Conservation (phyloP, 2,113 vertebrate species). For the Macquaria ambigua region DNA sequence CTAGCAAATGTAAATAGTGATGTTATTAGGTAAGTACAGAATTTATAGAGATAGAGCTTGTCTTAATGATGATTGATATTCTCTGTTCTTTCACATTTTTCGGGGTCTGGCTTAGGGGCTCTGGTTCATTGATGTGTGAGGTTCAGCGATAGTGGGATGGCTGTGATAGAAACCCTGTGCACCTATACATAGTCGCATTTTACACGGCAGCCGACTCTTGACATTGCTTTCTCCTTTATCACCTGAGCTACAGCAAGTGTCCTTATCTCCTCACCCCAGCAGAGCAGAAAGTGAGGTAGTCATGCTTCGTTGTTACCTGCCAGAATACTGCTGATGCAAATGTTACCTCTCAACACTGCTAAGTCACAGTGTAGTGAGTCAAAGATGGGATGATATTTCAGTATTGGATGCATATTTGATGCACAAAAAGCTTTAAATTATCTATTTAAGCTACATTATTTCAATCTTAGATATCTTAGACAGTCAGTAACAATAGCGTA, state of each 20-base stretch:
- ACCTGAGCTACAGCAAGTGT: not conserved
- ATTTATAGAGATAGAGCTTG: not conserved
- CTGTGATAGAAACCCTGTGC: not conserved
- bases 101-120: not conserved
- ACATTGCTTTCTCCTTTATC: slow-evolving; percentile 51
- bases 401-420: not conserved
- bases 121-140: slow-evolving; percentile 1
- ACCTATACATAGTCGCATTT: slow-evolving; percentile 13
- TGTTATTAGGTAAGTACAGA: not conserved
- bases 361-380: slow-evolving; percentile 2
- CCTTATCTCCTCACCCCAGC: slow-evolving; percentile 51
- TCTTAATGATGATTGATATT: not conserved
- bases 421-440: not conserved
- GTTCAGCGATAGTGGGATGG: slow-evolving; percentile 7
- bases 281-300: slow-evolving; percentile 37
- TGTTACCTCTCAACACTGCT: slow-evolving; percentile 14
- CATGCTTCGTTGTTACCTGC: slow-evolving; percentile 18
- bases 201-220: slow-evolving; percentile 33
- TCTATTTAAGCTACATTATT: not conserved
- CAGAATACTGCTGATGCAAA: slow-evolving; percentile 24
- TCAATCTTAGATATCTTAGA: not conserved
- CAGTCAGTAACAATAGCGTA: not conserved
- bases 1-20: not conserved
- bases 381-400: not conserved
- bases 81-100: slow-evolving; percentile 1